phyloP scores from a whole-genome alignment of 2,113 vertebrate species.

The Zosterops pallidus region DNA sequence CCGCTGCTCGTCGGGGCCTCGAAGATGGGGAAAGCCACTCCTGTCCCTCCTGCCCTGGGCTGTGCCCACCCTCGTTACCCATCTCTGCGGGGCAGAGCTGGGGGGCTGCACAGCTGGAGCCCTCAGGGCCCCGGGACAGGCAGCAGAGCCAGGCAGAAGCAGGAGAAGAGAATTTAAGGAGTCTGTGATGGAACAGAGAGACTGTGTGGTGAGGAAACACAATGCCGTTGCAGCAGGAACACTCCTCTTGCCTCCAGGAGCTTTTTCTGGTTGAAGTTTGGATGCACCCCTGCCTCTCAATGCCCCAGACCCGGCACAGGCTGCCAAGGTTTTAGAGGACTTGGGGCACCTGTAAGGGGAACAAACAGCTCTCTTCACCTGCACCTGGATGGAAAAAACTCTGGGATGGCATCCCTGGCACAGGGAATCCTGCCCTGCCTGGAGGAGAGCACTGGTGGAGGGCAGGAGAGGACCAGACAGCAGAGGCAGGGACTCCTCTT shows the following conservation, averaged over 20 bases:
- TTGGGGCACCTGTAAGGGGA: neutral
- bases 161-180: neutral
- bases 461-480: neutral
- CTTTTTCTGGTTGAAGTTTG: neutral
- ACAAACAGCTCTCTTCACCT: neutral
- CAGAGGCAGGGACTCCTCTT: neutral
- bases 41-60: rapidly evolving
- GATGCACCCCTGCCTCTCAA: neutral
- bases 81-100: neutral
- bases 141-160: neutral
- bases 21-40: rapidly evolving
- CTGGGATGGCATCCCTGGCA: neutral
- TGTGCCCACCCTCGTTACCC: neutral
- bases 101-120: neutral
- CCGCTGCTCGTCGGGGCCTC: rapidly evolving
- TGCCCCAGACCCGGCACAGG: rapidly evolving
- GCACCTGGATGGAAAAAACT: neutral
- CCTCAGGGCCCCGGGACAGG: neutral
- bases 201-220: neutral
- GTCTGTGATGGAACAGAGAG: neutral
- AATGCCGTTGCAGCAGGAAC: neutral
- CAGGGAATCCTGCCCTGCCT: neutral
- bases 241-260: neutral
- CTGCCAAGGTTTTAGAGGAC: neutral
- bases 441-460: neutral